A percentile compares a stretch with the other conserved stretches of the same genome.
These are phyloP conservation scores for Chaetops frenatus DNA, from an alignment of 2,113 vertebrate species.

Conservation along the genomic window DNA sequence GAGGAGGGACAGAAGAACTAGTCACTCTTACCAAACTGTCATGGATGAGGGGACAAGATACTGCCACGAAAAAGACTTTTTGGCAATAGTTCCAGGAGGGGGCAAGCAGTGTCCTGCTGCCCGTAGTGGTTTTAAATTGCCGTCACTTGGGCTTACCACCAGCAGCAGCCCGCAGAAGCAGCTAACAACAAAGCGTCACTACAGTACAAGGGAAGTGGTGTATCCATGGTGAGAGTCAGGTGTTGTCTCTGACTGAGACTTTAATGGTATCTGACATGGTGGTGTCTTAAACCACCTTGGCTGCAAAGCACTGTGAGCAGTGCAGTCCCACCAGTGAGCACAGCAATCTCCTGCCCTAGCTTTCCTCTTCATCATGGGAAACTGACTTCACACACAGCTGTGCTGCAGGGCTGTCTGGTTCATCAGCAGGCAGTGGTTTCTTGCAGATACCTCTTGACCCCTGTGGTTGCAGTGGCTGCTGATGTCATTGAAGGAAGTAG, in stretches of 20 bases:
- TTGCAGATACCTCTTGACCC: neutral
- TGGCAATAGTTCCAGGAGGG: neutral
- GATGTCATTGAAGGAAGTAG: neutral
- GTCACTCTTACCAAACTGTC: neutral
- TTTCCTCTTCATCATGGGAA: neutral
- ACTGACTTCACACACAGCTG: too few relatives aligned
- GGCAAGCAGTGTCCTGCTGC: neutral
- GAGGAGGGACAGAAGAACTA: neutral
- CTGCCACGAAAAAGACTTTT: neutral
- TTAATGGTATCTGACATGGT: neutral
- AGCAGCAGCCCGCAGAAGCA: neutral
- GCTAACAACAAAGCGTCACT: neutral
- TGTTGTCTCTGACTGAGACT: neutral
- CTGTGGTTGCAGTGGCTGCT: neutral
- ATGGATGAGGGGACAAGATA: neutral
- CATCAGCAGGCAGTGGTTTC: neutral
- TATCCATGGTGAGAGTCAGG: neutral
- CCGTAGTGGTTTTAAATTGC: neutral
- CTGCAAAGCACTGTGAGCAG: neutral
- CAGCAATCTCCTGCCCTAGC: rapidly evolving
- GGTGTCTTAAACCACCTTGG: neutral
- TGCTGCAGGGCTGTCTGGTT: neutral
- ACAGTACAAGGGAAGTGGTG: neutral
- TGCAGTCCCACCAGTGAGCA: rapidly evolving
- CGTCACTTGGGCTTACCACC: neutral